Base-by-base conservation (phyloP, 2,888 invertebrate species). In the Nomada goodeniana region DNA sequence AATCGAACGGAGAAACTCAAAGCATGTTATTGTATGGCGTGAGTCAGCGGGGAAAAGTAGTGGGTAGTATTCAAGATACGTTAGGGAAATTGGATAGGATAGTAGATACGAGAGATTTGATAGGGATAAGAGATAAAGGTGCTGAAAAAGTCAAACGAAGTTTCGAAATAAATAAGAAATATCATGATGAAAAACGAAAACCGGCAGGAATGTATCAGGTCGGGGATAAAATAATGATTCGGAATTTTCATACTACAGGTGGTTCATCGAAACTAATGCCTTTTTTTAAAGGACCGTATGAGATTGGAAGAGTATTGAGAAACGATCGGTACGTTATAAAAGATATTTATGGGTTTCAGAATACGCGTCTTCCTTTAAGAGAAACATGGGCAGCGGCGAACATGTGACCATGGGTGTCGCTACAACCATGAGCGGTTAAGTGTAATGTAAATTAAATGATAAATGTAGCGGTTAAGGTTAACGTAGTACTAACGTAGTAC, bases 111-210 rank as follows among this genome's bases (percentile, higher is more conserved):
- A 18, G 90, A 26, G 84, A 89, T 74, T 76, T 90, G 60, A 75
- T 75, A 42, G 26, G 69, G 13, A 63, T 88, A 9, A 71, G 84
- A 0, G 57, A 47, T 10, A 67, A 70, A 26, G 85, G 84, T 3
- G 59, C 61, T 1, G 53, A 73, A 20, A 78, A 63, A 18, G 91
- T 90, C n/a, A 57, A 72, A 7, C 84, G 82, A 67, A 70, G 18
- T 11, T 89, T 91, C 61, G 55, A 80, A 7, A 86, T 89, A 36
- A 90, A 88, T 77, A 82, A 90, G 70, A 61, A 60, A 18, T 79
- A 86, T 81, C 89, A 86, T 78, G 85, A 92, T 71, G 83, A 80
- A 42, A 89, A 76, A 57, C 89, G 86, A 23, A 90, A 90, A 76
- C 55, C 26, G 15, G 60, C 84, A 0, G 53, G 69, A 23, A 65